Evolutionary conservation across 2,797 vertebrate species (phyloP).

Genomic region (Pelodytes ibericus): DNA sequence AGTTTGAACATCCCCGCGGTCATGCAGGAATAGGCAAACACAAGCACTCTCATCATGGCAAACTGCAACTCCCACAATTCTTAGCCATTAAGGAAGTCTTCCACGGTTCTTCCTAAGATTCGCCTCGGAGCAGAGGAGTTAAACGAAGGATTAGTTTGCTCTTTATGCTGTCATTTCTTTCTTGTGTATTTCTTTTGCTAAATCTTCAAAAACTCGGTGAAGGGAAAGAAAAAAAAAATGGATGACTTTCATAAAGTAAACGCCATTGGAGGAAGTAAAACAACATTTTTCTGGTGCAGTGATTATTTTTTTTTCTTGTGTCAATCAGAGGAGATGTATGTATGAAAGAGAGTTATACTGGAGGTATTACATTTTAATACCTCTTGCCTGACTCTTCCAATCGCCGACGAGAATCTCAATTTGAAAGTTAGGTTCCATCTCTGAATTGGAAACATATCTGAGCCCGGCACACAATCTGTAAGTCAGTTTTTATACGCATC

Average conservation of each 20-base stretch:
- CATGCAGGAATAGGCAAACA: too few species aligned
- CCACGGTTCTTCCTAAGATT: too few species aligned
- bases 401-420: slow-evolving; percentile 19
- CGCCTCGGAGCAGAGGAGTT: neutral
- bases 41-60: too few species aligned
- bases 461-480: slow-evolving; percentile 4
- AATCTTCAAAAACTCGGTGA: slow-evolving; percentile 5
- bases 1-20: too few species aligned
- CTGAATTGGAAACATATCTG: slow-evolving; percentile 8
- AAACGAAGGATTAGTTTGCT: neutral
- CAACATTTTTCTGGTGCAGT: neutral
- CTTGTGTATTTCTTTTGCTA: slow-evolving; percentile 3
- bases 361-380: slow-evolving; percentile 19
- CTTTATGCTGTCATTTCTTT: neutral
- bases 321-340: slow-evolving; percentile 18
- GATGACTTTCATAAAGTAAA: slow-evolving; percentile 12
- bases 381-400: slow-evolving; percentile 10
- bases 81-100: too few species aligned
- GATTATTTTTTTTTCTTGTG: slow-evolving; percentile 19
- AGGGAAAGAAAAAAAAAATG: neutral
- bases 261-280: neutral
- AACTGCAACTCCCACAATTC: too few species aligned
- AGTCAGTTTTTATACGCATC: slow-evolving; percentile 25
- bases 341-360: slow-evolving; percentile 3
- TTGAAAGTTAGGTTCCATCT: slow-evolving; percentile 24